Evolutionary conservation across 2,888 invertebrate genomes (phyloP).

Genomic region (Latheticus oryzae): DNA sequence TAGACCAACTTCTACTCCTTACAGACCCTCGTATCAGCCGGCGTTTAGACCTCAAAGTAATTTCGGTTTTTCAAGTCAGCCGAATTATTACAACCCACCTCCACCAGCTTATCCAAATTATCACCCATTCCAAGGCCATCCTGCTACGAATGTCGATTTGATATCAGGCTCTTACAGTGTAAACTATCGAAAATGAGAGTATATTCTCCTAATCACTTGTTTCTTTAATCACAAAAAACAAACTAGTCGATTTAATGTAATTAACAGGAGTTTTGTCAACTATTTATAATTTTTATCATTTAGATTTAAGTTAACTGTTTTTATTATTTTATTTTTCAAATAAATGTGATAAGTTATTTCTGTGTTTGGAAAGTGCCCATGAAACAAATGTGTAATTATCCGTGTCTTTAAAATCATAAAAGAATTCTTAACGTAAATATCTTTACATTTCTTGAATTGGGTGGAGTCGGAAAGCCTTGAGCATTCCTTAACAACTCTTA

Average conservation of each 20-base stretch:
- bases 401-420: conserved; percentile 38
- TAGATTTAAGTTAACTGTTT: conserved; percentile 4
- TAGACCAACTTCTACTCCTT: conserved; percentile 59
- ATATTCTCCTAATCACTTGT: conserved; percentile 4
- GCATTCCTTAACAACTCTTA: conserved; percentile 33
- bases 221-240: conserved; percentile 22
- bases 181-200: conserved; percentile 68
- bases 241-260: conserved; percentile 27
- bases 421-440: conserved; percentile 44
- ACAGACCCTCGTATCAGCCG: conserved; percentile 58
- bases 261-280: conserved; percentile 4
- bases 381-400: conserved; percentile 46
- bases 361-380: conserved; percentile 31
- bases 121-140: conserved; percentile 69
- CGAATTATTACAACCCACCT: conserved; percentile 49
- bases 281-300: conserved; percentile 3
- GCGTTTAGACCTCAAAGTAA: conserved; percentile 60
- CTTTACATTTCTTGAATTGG: conserved; percentile 43
- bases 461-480: conserved; percentile 62
- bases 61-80: conserved; percentile 44
- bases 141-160: conserved; percentile 79
- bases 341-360: conserved; percentile 28
- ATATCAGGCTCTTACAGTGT: conserved; percentile 82
- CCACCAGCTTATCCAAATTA: conserved; percentile 50
- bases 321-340: conserved; percentile 18